These are phyloP conservation scores for Salminus brasiliensis DNA, from an alignment of 2,113 vertebrate genomes.

Conservation along the genomic window DNA sequence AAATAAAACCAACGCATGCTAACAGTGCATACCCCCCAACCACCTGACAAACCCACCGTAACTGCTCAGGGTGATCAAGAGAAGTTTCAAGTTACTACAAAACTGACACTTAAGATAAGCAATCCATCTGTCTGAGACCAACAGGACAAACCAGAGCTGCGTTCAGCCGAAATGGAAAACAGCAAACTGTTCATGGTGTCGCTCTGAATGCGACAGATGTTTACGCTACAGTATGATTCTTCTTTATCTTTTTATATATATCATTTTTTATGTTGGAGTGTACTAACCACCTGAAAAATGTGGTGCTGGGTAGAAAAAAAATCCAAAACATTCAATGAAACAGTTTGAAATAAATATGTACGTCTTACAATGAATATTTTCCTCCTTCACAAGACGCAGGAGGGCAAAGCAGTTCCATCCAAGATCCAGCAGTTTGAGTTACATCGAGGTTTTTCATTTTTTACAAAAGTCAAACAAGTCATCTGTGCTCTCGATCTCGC, in stretches of 20 bases:
- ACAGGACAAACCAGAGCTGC: background rate
- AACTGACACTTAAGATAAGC: conserved; percentile 21
- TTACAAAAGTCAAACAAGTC: background rate
- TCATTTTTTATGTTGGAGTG: background rate
- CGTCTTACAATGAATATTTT: background rate
- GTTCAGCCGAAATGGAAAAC: background rate
- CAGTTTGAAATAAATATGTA: background rate
- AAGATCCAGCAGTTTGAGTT: conserved; percentile 9
- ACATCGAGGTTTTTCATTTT: background rate
- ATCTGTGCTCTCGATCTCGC: background rate
- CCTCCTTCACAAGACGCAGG: background rate
- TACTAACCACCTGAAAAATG: background rate
- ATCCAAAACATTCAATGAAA: background rate
- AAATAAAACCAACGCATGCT: conserved; percentile 77
- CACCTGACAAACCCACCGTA: conserved; percentile 63
- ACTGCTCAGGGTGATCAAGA: conserved; percentile 3
- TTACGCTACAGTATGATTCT: background rate
- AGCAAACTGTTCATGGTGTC: background rate
- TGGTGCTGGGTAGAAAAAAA: background rate
- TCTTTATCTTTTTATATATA: background rate
- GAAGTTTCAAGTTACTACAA: conserved; percentile 22
- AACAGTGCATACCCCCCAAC: conserved; percentile 78
- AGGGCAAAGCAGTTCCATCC: background rate
- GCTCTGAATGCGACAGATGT: background rate
- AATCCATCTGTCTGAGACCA: background rate